Base-by-base conservation (phyloP, 2,797 vertebrate species). In the Loriculus beryllinus region DNA sequence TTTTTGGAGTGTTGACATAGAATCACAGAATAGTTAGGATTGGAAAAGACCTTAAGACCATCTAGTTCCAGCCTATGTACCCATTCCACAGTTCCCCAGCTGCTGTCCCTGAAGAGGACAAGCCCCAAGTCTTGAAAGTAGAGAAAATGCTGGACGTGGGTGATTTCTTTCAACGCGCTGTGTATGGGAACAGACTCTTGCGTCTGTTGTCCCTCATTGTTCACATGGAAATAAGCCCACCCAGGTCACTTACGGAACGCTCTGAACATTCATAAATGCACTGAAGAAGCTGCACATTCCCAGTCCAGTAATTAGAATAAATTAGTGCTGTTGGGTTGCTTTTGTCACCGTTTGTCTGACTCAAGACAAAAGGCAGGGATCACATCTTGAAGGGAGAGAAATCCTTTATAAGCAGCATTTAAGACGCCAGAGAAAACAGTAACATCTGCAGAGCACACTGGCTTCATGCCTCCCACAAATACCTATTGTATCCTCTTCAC, bases 391-490 rank as follows among this genome's bases (percentile, higher is more conserved):
- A 88, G 49, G 42, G 17, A 90, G 35, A 78, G 31, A 78, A 86
- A 85, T 64, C 49, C 35, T 94, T 82, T 70, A 48, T 21, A 37
- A 82, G 74, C 52, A 69, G 56, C 20, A 13, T 63, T 91, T 70
- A 69, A 79, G 42, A 75, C 18, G 81, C 84, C 86, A 91, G 83
- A 86, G 56, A 69, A 88, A 82, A 85, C 65, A 76, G 45, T 40
- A 95, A 87, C 83, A 95, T 93, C 91, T 93, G 87, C 62, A 81
- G 82, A 77, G 43, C 2, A 0, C 6, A 2, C 10, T 0, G 57
- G 64, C 82, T 92, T 86, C 82, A 25, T 76, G 49, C 59, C 69
- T 95, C 86, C 82, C 82, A 89, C 72, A 89, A 80, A 90, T n/a
- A 76, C 62, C 82, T 95, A 52, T 77, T 93, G 93, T 89, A 77